Evolutionary conservation across 2,888 invertebrate species (phyloP), one percentile per base, ranked within the genome.

Genomic region (Zhengitettix transpicula): DNA sequence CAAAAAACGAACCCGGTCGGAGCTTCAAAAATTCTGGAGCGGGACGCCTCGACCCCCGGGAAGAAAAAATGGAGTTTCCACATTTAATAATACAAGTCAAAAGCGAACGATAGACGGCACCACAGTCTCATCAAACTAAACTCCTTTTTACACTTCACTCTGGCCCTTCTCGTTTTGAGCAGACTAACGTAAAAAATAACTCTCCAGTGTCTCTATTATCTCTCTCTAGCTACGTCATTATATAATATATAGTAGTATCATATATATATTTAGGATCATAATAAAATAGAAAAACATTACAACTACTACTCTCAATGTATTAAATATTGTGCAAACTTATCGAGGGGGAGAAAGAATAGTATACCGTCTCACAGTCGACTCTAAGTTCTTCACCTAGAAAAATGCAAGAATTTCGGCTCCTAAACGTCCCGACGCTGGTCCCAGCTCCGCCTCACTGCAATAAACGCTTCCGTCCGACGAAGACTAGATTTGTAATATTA

Each of bases 281-380:
- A 68, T 68, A 68, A 68, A 68, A 68, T 67, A 68, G 67, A 68
- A 67, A 68, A 66, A 68, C 63, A 64, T 63, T 65, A 63, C 47
- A 61, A 61, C 64, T 65, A 63, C 61, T 64, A 63, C 61, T 63
- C 62, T 65, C 60, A 63, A 62, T 63, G 61, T 63, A 59, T 62
- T 61, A 59, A 61, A 64, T 63, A 61, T 65, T 65, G 64, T 64
- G 65, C 65, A 65, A 65, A 65, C 64, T 65, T 62, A 65, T 63
- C 60, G 56, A 60, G 62, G 63, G 64, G 61, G 64, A 61, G 62
- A 64, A 63, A 65, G 63, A 64, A 63, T 63, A 64, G 65, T 65
- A 65, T 64, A 65, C 62, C 61, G 63, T 63, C 62, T n/a, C 63
- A 63, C 62, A 63, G 63, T 63, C 61, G 58, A 59, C 60, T 40